Evolutionary conservation across 2,797 vertebrate species (phyloP).

Genomic region (Labeo calbasu): DNA sequence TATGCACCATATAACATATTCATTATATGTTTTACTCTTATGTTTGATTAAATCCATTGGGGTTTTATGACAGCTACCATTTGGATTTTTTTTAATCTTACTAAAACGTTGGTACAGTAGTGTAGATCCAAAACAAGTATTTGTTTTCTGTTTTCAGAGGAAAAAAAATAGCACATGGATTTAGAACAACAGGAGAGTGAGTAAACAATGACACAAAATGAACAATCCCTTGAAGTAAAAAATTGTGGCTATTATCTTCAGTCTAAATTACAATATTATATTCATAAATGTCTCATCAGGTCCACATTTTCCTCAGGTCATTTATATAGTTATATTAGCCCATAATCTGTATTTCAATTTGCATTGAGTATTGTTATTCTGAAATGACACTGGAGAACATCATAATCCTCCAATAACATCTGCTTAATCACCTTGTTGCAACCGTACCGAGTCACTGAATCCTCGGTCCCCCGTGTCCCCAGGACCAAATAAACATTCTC

Average conservation of each 20-base stretch:
- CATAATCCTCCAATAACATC: conserved; percentile 42
- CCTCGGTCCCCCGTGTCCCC: conserved; percentile 30
- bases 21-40: too few relatives aligned
- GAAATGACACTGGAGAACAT: conserved; percentile 41
- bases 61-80: too few relatives aligned
- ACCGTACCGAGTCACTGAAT: conserved; percentile 36
- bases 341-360: conserved; percentile 30
- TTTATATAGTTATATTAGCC: conserved; percentile 32
- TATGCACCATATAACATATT: too few relatives aligned
- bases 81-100: too few relatives aligned
- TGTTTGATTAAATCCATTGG: too few relatives aligned
- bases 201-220: neutral
- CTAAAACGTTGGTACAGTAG: neutral
- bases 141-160: neutral
- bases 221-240: conserved; percentile 15
- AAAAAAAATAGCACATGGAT: neutral
- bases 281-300: conserved; percentile 14
- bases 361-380: conserved; percentile 11
- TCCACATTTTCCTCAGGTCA: conserved; percentile 1
- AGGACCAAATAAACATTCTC: conserved; percentile 41
- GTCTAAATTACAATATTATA: conserved; percentile 8
- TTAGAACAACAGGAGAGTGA: neutral
- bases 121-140: neutral
- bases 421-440: conserved; percentile 37
- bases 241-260: neutral